Conservation (phyloP, 2,888 invertebrate species). For the Diplazon laetatorius region DNA sequence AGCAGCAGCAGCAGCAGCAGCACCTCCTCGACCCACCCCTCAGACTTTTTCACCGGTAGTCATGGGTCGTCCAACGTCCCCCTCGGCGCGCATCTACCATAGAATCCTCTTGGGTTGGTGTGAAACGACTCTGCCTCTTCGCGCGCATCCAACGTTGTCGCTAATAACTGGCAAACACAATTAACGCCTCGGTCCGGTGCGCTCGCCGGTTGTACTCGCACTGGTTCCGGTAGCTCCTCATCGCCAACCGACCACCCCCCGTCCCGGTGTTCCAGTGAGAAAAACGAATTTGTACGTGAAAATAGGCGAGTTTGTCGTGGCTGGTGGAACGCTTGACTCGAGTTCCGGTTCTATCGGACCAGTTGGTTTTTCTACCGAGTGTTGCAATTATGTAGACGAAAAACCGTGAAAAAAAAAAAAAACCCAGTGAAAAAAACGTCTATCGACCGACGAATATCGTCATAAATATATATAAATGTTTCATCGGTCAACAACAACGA, state of each 20-base stretch:
- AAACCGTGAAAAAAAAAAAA: too few species aligned
- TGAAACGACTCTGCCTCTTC: conserved; percentile 41
- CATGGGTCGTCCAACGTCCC: conserved; percentile 14
- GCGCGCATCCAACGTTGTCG: conserved; percentile 49
- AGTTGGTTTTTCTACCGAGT: background rate
- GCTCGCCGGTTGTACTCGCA: conserved; percentile 38
- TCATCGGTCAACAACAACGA: too few species aligned
- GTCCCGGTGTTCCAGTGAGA: conserved; percentile 20
- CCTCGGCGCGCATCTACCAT: conserved; percentile 11
- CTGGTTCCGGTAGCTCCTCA: conserved; percentile 16
- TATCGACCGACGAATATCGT: too few species aligned
- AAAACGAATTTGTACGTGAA: conserved; percentile 43
- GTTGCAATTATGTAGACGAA: background rate
- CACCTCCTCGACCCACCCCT: background rate
- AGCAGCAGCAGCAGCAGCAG: conserved; percentile 38
- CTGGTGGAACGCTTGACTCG: conserved; percentile 3
- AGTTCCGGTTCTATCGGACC: background rate
- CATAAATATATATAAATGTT: too few species aligned
- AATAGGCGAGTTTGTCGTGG: conserved; percentile 20
- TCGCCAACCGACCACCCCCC: conserved; percentile 7
- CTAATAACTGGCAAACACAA: conserved; percentile 68
- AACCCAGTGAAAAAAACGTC: too few species aligned
- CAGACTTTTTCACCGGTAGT: conserved; percentile 46
- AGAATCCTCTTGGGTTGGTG: conserved; percentile 56
- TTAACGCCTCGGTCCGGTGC: conserved; percentile 64